phyloP scores from a whole-genome alignment of 2,888 invertebrate genomes.

The Drosophila lutescens region DNA sequence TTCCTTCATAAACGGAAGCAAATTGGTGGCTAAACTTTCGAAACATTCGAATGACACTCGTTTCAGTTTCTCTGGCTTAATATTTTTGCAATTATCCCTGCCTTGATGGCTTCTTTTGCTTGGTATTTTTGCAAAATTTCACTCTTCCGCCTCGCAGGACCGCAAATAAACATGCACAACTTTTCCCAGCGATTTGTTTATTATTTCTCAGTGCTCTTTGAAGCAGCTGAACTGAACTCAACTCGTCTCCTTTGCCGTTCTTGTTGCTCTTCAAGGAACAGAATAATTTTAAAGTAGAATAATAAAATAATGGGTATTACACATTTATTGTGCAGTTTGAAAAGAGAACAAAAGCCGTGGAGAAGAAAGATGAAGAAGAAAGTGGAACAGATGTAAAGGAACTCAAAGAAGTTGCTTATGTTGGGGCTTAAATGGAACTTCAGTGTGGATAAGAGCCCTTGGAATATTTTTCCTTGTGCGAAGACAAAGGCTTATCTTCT shows the following conservation, averaged over 20 bases:
- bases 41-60: neutral
- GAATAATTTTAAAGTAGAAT: slow-evolving; percentile 39
- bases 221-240: slow-evolving; percentile 42
- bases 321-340: slow-evolving; percentile 26
- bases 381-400: slow-evolving; percentile 19
- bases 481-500: slow-evolving; percentile 27
- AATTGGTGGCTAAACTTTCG: slow-evolving; percentile 22
- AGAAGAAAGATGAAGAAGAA: slow-evolving; percentile 12
- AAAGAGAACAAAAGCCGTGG: slow-evolving; percentile 5
- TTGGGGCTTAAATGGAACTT: slow-evolving; percentile 18
- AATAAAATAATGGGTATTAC: slow-evolving; percentile 42
- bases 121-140: slow-evolving; percentile 19
- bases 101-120: slow-evolving; percentile 13
- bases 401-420: slow-evolving; percentile 26
- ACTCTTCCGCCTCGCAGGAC: slow-evolving; percentile 23
- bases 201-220: slow-evolving; percentile 67
- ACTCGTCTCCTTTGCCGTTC: neutral
- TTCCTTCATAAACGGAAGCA: neutral
- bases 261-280: slow-evolving; percentile 18
- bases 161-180: slow-evolving; percentile 38
- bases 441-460: neutral
- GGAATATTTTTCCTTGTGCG: slow-evolving; percentile 7
- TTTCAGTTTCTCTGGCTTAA: neutral
- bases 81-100: slow-evolving; percentile 58
- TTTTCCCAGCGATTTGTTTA: slow-evolving; percentile 63